Evolutionary conservation across 2,797 vertebrate genomes (phyloP), one percentile per base, ranked within the genome.

Genomic region (Eupleurogrammus muticus): DNA sequence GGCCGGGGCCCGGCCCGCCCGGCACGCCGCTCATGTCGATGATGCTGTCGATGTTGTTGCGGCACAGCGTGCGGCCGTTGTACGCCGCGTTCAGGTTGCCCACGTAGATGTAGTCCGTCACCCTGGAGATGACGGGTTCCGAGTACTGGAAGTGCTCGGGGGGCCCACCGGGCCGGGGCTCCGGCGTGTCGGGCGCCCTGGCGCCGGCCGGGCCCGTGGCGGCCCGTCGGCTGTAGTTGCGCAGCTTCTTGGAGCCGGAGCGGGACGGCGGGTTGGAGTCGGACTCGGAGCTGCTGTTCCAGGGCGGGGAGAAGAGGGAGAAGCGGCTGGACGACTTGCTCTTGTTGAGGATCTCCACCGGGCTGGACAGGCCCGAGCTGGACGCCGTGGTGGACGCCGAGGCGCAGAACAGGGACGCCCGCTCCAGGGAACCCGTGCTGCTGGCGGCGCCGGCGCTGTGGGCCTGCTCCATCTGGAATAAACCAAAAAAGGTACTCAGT

Each of bases 1-100:
- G 90, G 58, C 83, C 87, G 51, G 89, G 92, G 16, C 89, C 90
- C n/a, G 73, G 85, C 24, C 94, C 93, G 0, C 92, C 92, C 0
- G 93, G 93, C 1, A 91, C 80, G 6, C 90, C 90, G 91, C 94
- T 96, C 93, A 94, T 93, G 73, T 95, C 93, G 0, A 92, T 95
- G 81, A 94, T 91, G 87, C 91, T 94, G 84, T 94, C 94, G 0
- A 94, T 95, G 87, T 93, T 93, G 87, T 94, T 95, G 13, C 88
- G 92, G 70, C 94, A 95, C 55, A 95, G 84, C 0, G 61, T 90
- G 17, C 85, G 93, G 0, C 95, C 92, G 0, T 88, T 95, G 83
- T 93, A 94, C 0, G 92, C 93, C 0, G 95, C 93, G 0, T 91
- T 94, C 58, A 96, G 90, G 82, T 95, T 95, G 4, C 94, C 95